Evolutionary conservation across 2,113 vertebrate genomes (phyloP).

Genomic region (Stegostoma tigrinum): DNA sequence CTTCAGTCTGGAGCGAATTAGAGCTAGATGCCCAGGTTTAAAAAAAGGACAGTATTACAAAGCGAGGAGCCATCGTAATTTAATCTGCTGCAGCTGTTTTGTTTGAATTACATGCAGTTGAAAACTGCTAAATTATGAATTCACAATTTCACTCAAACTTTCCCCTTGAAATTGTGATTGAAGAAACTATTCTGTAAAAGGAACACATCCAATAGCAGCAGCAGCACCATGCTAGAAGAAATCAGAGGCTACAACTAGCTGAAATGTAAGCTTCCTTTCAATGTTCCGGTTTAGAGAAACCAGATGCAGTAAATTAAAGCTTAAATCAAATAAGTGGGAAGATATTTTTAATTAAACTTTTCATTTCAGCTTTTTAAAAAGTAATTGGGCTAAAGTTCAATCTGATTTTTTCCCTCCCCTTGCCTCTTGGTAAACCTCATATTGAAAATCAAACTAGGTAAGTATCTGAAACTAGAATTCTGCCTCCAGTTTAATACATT

Average conservation of each 20-base stretch:
- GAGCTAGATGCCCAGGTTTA: not conserved
- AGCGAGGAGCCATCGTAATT: not conserved
- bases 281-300: not conserved
- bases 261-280: not conserved
- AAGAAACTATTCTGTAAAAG: not conserved
- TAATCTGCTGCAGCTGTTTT: not conserved
- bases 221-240: not conserved
- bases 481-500: not conserved
- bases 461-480: not conserved
- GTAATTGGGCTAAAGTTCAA: too few relatives aligned
- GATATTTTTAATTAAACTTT: not conserved
- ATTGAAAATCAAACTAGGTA: not conserved
- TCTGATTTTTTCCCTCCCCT: not conserved
- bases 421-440: not conserved
- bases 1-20: not conserved
- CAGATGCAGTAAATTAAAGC: not conserved
- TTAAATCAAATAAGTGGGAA: not conserved
- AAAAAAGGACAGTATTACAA: not conserved
- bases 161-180: not conserved
- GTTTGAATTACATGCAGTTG: not conserved
- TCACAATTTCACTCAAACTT: not conserved
- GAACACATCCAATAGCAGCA: not conserved
- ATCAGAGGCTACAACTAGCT: not conserved
- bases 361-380: too few relatives aligned
- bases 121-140: not conserved